These are phyloP conservation scores for Hipposideros armiger DNA, from an alignment of 2,113 vertebrate genomes.

Conservation along the genomic window DNA sequence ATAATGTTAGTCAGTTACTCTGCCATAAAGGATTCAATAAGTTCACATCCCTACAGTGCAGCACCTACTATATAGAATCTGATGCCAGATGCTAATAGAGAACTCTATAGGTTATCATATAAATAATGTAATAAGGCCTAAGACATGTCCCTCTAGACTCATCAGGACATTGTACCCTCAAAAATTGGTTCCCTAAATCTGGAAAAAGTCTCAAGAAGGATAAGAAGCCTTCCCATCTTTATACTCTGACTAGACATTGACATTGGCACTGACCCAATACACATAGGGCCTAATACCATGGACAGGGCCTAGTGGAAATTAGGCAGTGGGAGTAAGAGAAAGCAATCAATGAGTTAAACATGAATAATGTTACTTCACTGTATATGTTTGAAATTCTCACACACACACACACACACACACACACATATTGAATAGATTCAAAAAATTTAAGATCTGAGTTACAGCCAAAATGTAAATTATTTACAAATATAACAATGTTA, in stretches of 20 bases:
- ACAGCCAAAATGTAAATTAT: slow-evolving; percentile 28
- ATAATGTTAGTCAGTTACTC: background rate
- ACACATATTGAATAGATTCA: background rate
- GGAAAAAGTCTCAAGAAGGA: slow-evolving; percentile 39
- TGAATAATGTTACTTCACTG: background rate
- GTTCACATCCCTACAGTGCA: background rate
- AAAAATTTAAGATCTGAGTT: background rate
- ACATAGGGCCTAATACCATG: background rate
- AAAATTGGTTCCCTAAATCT: background rate
- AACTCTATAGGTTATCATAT: background rate
- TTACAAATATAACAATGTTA: slow-evolving; percentile 23
- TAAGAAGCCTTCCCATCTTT: background rate
- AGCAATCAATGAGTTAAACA: slow-evolving; percentile 24
- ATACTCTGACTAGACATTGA: background rate
- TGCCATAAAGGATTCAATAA: background rate
- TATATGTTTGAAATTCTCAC: background rate
- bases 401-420: background rate
- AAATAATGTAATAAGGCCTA: background rate
- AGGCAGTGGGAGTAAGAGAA: background rate
- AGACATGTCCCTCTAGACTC: background rate
- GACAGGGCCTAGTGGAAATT: background rate
- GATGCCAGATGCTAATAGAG: background rate
- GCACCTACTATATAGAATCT: background rate
- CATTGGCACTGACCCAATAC: background rate
- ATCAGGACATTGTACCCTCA: background rate